Conservation (phyloP, 2,888 invertebrate species). For the Agrochola macilenta region DNA sequence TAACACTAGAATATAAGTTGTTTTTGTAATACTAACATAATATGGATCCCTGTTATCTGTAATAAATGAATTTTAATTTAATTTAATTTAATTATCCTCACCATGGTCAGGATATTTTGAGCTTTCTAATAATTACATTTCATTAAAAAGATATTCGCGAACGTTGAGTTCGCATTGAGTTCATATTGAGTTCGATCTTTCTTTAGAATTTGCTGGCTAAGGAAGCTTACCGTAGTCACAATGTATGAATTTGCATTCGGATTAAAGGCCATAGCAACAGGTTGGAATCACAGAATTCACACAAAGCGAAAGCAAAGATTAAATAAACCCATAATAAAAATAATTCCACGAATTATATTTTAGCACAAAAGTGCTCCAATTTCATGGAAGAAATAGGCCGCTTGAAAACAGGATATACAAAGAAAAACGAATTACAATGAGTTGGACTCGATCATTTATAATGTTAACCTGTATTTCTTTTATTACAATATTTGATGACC, state of each 20-base stretch:
- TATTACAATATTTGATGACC: background rate
- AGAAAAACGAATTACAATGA: slow-evolving; percentile 25
- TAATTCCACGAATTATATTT: background rate
- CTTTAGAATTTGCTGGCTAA: background rate
- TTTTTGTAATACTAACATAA: too few species aligned
- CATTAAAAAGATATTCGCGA: background rate
- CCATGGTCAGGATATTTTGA: background rate
- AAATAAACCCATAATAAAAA: background rate
- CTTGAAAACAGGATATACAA: slow-evolving; percentile 14
- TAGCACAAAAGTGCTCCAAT: slow-evolving; percentile 18
- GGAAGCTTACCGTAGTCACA: background rate
- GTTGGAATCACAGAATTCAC: background rate
- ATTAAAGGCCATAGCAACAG: background rate
- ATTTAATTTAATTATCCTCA: too few species aligned
- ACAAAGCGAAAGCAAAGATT: background rate
- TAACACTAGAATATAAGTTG: too few species aligned
- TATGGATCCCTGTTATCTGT: too few species aligned
- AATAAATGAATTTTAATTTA: too few species aligned
- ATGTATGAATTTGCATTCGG: background rate
- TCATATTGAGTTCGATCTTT: background rate
- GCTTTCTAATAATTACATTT: background rate
- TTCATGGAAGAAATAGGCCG: slow-evolving; percentile 4
- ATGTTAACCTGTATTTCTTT: slow-evolving; percentile 1
- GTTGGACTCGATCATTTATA: slow-evolving; percentile 16
- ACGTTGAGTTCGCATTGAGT: background rate